Evolutionary conservation across 2,113 vertebrate species (phyloP), one percentile per base, ranked within the genome.

Genomic region (Periophthalmodon schlosseri): DNA sequence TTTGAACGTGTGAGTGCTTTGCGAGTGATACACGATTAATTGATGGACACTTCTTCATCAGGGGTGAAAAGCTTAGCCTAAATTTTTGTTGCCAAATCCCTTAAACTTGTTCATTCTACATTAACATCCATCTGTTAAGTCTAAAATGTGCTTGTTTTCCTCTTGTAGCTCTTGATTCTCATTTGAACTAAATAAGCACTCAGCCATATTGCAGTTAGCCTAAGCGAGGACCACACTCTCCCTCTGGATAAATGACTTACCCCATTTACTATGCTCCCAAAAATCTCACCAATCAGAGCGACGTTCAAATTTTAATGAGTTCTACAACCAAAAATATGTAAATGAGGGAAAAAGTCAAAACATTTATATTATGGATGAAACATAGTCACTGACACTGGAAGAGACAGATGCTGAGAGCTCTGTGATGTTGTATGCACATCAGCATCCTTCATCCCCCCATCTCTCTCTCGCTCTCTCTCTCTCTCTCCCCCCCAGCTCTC

Each of bases 361-460:
- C 52, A 60, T 60, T 24, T 60, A 14, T 24, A 24, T 60, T 60
- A 13, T 13, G 1, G 7, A 63, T 63, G 24, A 34, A 24, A 61
- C 23, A 5, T 64, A 69, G 72, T 81, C 75, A 77, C 3, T n/a
- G 15, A 71, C 24, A 79, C 46, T 65, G 21, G 84, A 72, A 68
- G 77, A 82, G 80, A 88, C 94, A 86, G 88, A 94, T 90, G 78
- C 84, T 93, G 92, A 92, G 84, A 73, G 84, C 85, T 89, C 75
- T 87, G 79, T 64, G 83, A 81, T 87, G 89, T 67, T 84, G 73
- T 78, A 78, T 81, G 93, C 93, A 94, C 94, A 92, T 93, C 93
- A 89, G 89, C 87, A 89, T 92, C 93, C 85, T 87, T 88, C 82
- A 87, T 56, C 69, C 69, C 79, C 76, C 60, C 58, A 61, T 61